These are phyloP conservation scores for Fringilla coelebs DNA, from an alignment of 2,797 vertebrate species.

Conservation along the genomic window DNA sequence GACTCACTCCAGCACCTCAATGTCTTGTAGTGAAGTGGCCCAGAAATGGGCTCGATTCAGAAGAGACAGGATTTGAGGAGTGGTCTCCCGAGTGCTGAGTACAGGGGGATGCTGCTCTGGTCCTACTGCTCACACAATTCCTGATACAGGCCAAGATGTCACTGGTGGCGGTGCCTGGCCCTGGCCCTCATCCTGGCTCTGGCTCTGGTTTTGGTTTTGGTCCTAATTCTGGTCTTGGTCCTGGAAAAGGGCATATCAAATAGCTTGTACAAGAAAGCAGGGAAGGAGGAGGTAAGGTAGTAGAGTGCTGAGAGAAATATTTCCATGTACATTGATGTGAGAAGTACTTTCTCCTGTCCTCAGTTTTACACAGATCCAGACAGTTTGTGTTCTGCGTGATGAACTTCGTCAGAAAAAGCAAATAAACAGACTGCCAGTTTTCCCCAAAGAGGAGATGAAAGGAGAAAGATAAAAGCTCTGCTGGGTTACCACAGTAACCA, in stretches of 20 bases:
- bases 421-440: constrained; percentile 37
- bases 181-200: neutral
- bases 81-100: neutral
- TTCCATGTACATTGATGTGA: neutral
- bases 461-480: constrained; percentile 23
- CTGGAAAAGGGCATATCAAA: neutral
- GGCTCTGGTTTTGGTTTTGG: neutral
- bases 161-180: neutral
- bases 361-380: neutral
- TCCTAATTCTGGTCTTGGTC: neutral
- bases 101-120: neutral
- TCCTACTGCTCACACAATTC: neutral
- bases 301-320: neutral
- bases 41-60: neutral
- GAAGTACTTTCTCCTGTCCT: neutral
- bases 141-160: neutral
- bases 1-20: neutral
- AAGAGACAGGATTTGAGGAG: neutral
- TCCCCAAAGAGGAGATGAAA: constrained; percentile 38
- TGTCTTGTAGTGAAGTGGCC: no score
- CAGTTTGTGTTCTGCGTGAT: neutral
- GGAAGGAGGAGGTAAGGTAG: neutral
- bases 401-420: neutral
- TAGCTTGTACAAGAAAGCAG: neutral
- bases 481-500: constrained; percentile 48